Evolutionary conservation across 2,797 vertebrate species (phyloP).

Genomic region (Pangasius mekongensis): DNA sequence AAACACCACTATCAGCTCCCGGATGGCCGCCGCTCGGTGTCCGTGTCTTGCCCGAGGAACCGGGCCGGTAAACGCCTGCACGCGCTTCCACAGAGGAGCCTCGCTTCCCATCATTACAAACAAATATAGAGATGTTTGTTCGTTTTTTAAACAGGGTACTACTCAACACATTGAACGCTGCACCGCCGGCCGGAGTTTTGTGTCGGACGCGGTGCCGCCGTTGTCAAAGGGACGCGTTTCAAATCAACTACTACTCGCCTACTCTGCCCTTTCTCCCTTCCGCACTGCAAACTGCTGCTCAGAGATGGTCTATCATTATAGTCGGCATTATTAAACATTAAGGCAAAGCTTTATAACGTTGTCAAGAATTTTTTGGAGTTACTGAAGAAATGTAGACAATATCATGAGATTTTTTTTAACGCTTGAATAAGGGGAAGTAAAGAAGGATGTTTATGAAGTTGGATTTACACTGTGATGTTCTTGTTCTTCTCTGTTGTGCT

Average conservation of each 20-base stretch:
- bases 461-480: accelerated
- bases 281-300: too few species aligned
- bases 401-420: background rate
- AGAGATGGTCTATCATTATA: background rate
- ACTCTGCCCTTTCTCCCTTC: background rate
- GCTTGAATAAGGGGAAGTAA: background rate
- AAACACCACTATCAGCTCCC: conserved; percentile 91
- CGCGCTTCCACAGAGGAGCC: conserved; percentile 82
- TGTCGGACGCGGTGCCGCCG: background rate
- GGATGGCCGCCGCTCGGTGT: conserved; percentile 90
- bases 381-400: background rate
- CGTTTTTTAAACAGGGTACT: background rate
- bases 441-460: background rate
- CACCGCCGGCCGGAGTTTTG: background rate
- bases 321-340: background rate
- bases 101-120: conserved; percentile 49
- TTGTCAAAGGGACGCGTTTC: background rate
- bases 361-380: background rate
- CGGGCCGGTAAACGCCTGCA: conserved; percentile 86
- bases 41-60: conserved; percentile 90
- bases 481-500: background rate
- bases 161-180: too few species aligned
- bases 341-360: background rate
- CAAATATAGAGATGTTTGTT: accelerated
- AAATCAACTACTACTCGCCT: background rate